Percentiles rank a stretch among this genome's conserved stretches.
Conservation (phyloP, 2,888 invertebrate genomes). For the Cephalotes varians region DNA sequence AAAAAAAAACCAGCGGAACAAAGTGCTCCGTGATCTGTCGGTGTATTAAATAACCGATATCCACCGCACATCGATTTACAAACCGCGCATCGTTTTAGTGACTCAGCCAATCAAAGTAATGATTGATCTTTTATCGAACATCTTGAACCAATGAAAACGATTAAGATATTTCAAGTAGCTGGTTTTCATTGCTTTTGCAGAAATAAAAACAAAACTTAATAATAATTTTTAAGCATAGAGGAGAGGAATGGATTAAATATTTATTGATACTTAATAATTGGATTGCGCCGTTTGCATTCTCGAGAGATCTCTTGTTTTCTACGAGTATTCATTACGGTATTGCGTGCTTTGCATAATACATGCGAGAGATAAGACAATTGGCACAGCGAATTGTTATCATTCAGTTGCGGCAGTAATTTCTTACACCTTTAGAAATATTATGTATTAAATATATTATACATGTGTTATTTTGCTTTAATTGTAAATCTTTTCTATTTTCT, state of each 20-base stretch:
- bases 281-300: constrained; percentile 7
- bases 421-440: not conserved
- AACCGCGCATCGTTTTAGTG: constrained; percentile 5
- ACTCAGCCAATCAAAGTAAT: constrained; percentile 18
- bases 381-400: not conserved
- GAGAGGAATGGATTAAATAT: not conserved
- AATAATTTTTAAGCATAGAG: not conserved
- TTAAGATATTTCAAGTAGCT: not conserved
- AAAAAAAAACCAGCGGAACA: constrained; percentile 54
- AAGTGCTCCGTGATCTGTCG: constrained; percentile 37
- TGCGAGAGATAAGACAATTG: constrained; percentile 21
- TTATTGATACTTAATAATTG: not conserved
- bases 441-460: too few species aligned
- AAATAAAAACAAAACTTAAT: not conserved
- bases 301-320: not conserved
- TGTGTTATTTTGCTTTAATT: not conserved
- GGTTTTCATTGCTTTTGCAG: not conserved
- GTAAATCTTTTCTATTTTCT: constrained; percentile 5
- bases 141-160: not conserved
- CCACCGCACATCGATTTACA: constrained; percentile 26
- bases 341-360: constrained; percentile 14
- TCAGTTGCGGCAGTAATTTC: not conserved
- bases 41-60: constrained; percentile 31
- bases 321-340: constrained; percentile 9
- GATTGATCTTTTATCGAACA: constrained; percentile 3